Base-by-base conservation (phyloP, 2,888 invertebrate genomes). In the Heliconius cydno region DNA sequence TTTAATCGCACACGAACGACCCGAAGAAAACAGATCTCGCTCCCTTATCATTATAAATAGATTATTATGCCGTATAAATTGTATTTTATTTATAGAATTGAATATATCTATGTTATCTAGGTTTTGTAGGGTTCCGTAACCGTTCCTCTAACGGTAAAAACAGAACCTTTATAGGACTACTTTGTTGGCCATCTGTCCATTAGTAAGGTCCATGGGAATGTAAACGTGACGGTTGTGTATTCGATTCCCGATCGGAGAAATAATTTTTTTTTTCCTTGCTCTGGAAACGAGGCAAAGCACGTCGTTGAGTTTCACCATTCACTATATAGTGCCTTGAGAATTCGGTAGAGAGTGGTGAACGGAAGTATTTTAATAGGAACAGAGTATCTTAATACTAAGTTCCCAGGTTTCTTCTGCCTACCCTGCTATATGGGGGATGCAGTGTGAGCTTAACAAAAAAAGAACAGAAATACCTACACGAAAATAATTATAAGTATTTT, bases 11-110 rank as follows among this genome's bases (percentile, higher is more conserved):
- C 68, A 22, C 4, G 68, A 70, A 70, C 68, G 41, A 41, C n/a
- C 13, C 68, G 34, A 15, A 52, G 52, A 52, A 52, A 30, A 57
- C 57, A 60, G 57, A n/a, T 60, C 52, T 52, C 70, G 7, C n/a
- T 57, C 13, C 30, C 57, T 73, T 57, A 60, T 73, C 22, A 73
- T 34, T 34, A 73, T 73, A 57, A 60, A 57, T 52, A 22, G 52
- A 52, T 52, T 9, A 19, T 52, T 52, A 52, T 7, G 22, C 52
- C 52, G 52, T 52, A 22, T 52, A 52, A 52, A 52, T 52, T 52
- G 52, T 52, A 52, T 22, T 52, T 22, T 19, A 22, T 52, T 52
- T 9, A 22, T 52, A 52, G 52, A 22, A 52, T 52, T 52, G 22
- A 7, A 6, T 52, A 46, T 52, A 52, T 52, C 3, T 52, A 22